A percentile compares a stretch with the other conserved stretches of the same genome.
These are phyloP conservation scores for Ceratina japonica DNA, from an alignment of 1,140 invertebrate species.

Conservation along the genomic window DNA sequence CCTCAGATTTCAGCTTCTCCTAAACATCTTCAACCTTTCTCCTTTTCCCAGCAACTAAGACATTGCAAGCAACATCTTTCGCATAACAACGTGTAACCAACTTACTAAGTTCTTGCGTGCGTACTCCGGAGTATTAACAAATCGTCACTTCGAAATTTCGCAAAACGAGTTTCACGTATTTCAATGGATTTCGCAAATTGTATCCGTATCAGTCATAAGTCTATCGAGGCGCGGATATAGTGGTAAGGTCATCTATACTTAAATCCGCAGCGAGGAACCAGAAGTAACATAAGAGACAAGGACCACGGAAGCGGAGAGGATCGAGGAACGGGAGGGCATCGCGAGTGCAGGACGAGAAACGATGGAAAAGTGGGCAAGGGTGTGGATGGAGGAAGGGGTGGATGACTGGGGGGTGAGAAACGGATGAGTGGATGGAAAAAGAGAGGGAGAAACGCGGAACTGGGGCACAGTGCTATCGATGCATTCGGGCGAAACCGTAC, in stretches of 20 bases:
- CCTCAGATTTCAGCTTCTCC: background rate
- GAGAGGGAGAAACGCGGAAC: constrained; percentile 52
- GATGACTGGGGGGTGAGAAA: background rate
- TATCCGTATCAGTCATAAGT: constrained; percentile 49
- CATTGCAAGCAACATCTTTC: background rate
- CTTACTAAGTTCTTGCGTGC: background rate
- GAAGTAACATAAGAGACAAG: background rate
- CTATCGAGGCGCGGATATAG: constrained; percentile 56
- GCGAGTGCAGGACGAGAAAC: background rate
- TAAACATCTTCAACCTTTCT: background rate
- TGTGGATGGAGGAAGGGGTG: too few relatives aligned
- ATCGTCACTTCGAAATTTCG: background rate
- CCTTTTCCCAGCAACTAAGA: background rate
- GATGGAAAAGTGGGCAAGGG: constrained; percentile 3
- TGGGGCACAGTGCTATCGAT: constrained; percentile 69
- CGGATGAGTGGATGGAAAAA: constrained; percentile 27
- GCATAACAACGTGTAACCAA: background rate
- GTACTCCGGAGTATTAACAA: background rate
- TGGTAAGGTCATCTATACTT: constrained; percentile 52
- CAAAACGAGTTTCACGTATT: constrained; percentile 10
- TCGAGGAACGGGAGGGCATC: background rate
- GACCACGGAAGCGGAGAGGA: background rate
- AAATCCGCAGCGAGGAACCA: constrained; percentile 56
- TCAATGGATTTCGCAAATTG: constrained; percentile 56
- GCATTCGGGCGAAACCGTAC: constrained; percentile 63